Conservation (phyloP, 2,888 invertebrate genomes). For the Protophormia terraenovae region DNA sequence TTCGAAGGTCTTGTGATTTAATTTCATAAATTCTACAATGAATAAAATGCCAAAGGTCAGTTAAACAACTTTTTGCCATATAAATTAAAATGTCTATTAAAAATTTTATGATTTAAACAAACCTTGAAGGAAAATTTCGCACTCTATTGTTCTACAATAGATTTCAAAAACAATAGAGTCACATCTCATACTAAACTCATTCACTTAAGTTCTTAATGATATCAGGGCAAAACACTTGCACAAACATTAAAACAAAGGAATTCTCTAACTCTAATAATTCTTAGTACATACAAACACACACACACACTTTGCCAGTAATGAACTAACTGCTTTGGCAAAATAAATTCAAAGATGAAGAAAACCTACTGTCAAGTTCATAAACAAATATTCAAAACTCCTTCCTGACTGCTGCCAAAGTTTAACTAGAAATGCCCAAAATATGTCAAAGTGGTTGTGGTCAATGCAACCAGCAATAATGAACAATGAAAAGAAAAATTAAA, state of each 20-base stretch:
- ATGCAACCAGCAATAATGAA: conserved; percentile 54
- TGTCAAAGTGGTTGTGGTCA: conserved; percentile 70
- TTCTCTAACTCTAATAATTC: conserved; percentile 8
- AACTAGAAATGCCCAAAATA: conserved; percentile 64
- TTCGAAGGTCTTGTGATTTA: not conserved
- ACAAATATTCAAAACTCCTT: conserved; percentile 32
- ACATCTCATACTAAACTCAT: not conserved
- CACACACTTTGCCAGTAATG: not conserved
- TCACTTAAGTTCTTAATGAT: conserved; percentile 17
- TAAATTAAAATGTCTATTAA: conserved; percentile 48
- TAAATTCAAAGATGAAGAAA: conserved; percentile 41
- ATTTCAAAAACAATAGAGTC: conserved; percentile 38
- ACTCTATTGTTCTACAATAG: conserved; percentile 63
- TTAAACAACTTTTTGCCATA: not conserved
- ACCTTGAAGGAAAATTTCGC: conserved; percentile 67
- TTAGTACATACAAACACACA: not conserved
- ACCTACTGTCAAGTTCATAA: conserved; percentile 30
- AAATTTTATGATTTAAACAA: conserved; percentile 40
- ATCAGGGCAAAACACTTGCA: conserved; percentile 36
- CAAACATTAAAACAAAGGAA: conserved; percentile 45
- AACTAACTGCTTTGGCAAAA: not conserved
- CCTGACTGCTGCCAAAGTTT: conserved; percentile 34
- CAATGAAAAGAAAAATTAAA: conserved; percentile 3
- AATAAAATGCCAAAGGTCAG: conserved; percentile 49
- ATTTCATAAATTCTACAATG: not conserved